Conservation (phyloP, 2,888 invertebrate species). For the Andrena bucephala region DNA sequence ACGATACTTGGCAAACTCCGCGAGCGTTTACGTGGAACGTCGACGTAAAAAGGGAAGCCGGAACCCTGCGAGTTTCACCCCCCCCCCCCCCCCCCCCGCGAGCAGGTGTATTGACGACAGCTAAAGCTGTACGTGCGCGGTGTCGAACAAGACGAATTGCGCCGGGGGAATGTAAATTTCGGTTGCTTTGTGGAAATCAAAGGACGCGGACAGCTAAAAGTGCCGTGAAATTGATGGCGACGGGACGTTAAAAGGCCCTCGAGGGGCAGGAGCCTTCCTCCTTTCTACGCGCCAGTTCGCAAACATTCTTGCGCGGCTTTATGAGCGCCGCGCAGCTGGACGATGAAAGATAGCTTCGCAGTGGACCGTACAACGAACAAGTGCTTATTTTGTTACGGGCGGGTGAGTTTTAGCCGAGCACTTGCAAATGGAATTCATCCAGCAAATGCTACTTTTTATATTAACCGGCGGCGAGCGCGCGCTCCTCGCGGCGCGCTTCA, state of each 20-base stretch:
- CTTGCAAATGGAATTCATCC: not conserved
- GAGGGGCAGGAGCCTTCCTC: not conserved
- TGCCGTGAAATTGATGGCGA: conserved; percentile 21
- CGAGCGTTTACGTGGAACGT: conserved; percentile 28
- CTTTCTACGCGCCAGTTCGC: not conserved
- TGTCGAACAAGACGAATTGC: conserved; percentile 36
- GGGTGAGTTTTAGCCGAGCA: not conserved
- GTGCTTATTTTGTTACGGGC: conserved; percentile 7
- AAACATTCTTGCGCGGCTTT: not conserved
- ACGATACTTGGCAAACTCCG: conserved; percentile 27
- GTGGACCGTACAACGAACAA: conserved; percentile 10
- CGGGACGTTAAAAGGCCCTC: conserved; percentile 7
- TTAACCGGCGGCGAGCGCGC: conserved; percentile 3
- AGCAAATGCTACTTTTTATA: conserved; percentile 17
- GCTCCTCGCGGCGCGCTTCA: conserved; percentile 8
- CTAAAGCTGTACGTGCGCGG: not conserved
- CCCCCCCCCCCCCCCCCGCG: not conserved
- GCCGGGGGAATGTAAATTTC: conserved; percentile 38
- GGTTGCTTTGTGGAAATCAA: conserved; percentile 6
- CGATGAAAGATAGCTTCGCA: not conserved
- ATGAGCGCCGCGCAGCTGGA: too few species aligned
- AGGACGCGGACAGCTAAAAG: conserved; percentile 20
- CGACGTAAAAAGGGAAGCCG: conserved; percentile 20
- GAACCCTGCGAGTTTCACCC: conserved; percentile 1
- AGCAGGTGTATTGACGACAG: conserved; percentile 20